Base-by-base conservation (phyloP, 2,113 vertebrate species). In the Setophaga kirtlandii region DNA sequence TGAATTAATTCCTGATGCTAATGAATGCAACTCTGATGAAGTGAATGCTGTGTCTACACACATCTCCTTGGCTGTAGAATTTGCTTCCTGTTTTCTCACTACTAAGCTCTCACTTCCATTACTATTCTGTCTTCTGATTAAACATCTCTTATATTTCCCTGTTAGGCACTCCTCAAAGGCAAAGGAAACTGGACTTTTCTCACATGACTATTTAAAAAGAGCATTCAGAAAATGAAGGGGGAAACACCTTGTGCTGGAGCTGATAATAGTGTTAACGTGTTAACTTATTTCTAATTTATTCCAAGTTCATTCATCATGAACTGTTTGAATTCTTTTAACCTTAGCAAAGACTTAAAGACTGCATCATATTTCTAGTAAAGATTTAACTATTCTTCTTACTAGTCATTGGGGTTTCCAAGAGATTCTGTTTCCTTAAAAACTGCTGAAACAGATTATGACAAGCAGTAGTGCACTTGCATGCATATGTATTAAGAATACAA, bases 1-100 rank as follows among this genome's bases (percentile, higher is more conserved):
- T 94, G 55, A 90, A 77, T 88, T 85, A 89, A 80, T 83, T 92
- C 85, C 37, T 90, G 15, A 41, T 74, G 35, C 60, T 92, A 92
- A 91, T 88, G 55, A 94, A 77, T 83, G 56, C 60, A 60, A 15
- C 23, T 86, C 46, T 62, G 67, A 62, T 87, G 58, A 91, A 93
- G 50, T 80, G 50, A 90, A 62, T 46, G 9, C 68, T 63, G 31
- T 93, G 42, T 69, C 33, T 62, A 55, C 33, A 37, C 20, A 31
- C 1, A 0, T 86, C 46, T 78, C 25, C 67, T 65, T 81, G 37
- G 60, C 59, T 63, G 35, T n/a, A 83, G 59, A 70, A 80, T 83
- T 94, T 88, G 17, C 27, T 83, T 89, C 55, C 68, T 58, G 33
- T 58, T 92, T 88, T 86, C 47, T 90, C 30, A 41, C 70, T 90